These are phyloP conservation scores for Microcebus lehilahytsara DNA, from an alignment of 2,113 vertebrate species.

Conservation along the genomic window DNA sequence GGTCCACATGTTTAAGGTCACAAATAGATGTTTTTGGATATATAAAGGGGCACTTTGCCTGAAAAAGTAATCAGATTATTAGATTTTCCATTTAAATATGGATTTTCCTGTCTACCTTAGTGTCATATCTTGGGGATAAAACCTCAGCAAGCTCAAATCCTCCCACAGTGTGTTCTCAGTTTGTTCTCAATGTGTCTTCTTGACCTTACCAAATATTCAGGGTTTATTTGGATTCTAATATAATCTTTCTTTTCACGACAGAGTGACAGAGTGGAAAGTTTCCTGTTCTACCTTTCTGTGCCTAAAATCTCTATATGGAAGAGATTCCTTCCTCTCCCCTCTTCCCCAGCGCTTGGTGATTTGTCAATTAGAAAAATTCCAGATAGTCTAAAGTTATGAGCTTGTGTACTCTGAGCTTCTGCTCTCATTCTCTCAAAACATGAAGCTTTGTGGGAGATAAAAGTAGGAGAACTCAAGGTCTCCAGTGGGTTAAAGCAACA, in stretches of 20 bases:
- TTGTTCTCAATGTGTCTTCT: not conserved
- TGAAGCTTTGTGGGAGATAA: not conserved
- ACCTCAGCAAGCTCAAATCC: constrained; percentile 26
- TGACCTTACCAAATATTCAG: not conserved
- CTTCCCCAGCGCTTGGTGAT: not conserved
- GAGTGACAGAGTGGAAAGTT: not conserved
- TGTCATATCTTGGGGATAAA: constrained; percentile 4
- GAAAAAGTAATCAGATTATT: constrained; percentile 79
- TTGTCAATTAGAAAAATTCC: constrained; percentile 49
- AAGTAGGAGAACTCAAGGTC: not conserved
- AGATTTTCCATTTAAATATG: constrained; percentile 63
- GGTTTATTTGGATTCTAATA: not conserved
- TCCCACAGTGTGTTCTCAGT: not conserved
- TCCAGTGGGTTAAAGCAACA: constrained; percentile 47
- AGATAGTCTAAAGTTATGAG: not conserved
- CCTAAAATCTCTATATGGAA: not conserved
- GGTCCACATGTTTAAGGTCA: constrained; percentile 92
- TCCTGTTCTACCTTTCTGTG: not conserved
- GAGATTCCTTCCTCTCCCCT: not conserved
- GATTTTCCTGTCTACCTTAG: constrained; percentile 5
- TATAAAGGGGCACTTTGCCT: constrained; percentile 92
- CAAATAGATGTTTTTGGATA: constrained; percentile 91
- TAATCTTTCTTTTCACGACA: not conserved
- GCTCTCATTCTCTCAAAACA: constrained; percentile 33
- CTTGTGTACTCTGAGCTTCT: not conserved